Evolutionary conservation across 2,888 invertebrate genomes (phyloP).

Genomic region (Ichneumon xanthorius): DNA sequence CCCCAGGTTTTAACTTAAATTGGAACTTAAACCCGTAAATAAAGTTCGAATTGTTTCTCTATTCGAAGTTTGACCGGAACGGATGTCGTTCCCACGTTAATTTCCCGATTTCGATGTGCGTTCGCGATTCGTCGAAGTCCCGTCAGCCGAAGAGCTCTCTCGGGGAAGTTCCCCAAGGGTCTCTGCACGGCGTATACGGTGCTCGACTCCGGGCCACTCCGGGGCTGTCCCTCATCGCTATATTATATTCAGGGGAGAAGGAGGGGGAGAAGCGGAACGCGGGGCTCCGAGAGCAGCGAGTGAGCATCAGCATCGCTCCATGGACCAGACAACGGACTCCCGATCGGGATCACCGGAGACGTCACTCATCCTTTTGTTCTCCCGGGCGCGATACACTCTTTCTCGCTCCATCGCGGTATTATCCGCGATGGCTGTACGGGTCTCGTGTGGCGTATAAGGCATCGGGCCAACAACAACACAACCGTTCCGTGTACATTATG

Average conservation of each 20-base stretch:
- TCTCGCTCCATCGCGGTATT: slow-evolving; percentile 65
- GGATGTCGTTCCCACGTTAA: background rate
- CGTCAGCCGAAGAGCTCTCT: slow-evolving; percentile 4
- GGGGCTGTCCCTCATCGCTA: slow-evolving; percentile 39
- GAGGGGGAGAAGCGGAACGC: slow-evolving; percentile 44
- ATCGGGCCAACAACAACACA: background rate
- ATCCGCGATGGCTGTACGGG: slow-evolving; percentile 44
- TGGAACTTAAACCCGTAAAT: background rate
- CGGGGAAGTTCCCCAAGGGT: slow-evolving; percentile 10
- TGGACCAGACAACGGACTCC: slow-evolving; percentile 64
- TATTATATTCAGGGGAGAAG: slow-evolving; percentile 53
- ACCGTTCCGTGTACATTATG: slow-evolving; percentile 20
- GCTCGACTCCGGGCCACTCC: background rate
- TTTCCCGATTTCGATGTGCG: background rate
- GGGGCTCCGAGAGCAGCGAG: slow-evolving; percentile 60
- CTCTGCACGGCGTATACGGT: background rate
- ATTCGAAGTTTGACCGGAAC: background rate
- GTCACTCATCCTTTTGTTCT: slow-evolving; percentile 81
- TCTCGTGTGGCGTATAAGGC: slow-evolving; percentile 40
- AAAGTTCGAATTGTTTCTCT: background rate
- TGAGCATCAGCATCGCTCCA: slow-evolving; percentile 48
- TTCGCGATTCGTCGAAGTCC: background rate
- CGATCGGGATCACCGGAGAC: slow-evolving; percentile 79
- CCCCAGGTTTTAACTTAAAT: background rate
- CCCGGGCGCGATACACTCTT: slow-evolving; percentile 73